phyloP scores from a whole-genome alignment of 2,113 vertebrate species.

The Dasyornis broadbenti region DNA sequence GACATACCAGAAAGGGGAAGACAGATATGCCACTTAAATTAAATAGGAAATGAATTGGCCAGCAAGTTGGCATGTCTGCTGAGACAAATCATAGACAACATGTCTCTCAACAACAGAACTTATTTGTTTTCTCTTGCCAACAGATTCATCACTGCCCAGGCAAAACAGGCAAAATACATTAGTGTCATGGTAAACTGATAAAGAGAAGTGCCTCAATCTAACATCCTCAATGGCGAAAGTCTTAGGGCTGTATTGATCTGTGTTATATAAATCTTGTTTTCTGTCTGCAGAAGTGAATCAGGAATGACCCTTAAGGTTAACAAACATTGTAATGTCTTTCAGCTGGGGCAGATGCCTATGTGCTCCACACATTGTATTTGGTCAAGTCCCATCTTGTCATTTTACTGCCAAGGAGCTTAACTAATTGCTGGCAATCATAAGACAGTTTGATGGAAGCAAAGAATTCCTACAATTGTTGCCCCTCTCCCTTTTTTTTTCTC shows the following conservation, averaged over 20 bases:
- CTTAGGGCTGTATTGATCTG: slow-evolving; percentile 94
- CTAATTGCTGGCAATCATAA: slow-evolving; percentile 96
- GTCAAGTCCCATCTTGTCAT: slow-evolving; percentile 89
- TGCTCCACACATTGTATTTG: slow-evolving; percentile 89
- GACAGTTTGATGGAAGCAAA: slow-evolving; percentile 81
- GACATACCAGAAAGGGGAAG: slow-evolving; percentile 85
- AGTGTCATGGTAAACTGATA: slow-evolving; percentile 97
- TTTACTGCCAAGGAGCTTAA: slow-evolving; percentile 86
- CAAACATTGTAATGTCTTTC: slow-evolving; percentile 97
- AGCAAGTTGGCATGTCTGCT: slow-evolving; percentile 87
- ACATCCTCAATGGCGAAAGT: slow-evolving; percentile 86
- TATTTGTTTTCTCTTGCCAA: slow-evolving; percentile 89
- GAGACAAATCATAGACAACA: slow-evolving; percentile 95
- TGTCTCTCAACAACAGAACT: slow-evolving; percentile 86
- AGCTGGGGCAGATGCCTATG: slow-evolving; percentile 84
- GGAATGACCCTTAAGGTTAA: slow-evolving; percentile 93
- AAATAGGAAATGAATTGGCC: slow-evolving; percentile 90
- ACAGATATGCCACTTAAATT: slow-evolving; percentile 89
- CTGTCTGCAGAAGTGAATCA: slow-evolving; percentile 95
- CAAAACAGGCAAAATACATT: slow-evolving; percentile 98
- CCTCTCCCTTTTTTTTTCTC: not conserved
- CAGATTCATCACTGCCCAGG: slow-evolving; percentile 95
- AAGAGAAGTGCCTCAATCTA: slow-evolving; percentile 89
- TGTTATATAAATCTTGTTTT: slow-evolving; percentile 99
- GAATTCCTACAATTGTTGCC: slow-evolving; percentile 78